Evolutionary conservation across 2,888 invertebrate species (phyloP).

Genomic region (Parnassius mnemosyne): DNA sequence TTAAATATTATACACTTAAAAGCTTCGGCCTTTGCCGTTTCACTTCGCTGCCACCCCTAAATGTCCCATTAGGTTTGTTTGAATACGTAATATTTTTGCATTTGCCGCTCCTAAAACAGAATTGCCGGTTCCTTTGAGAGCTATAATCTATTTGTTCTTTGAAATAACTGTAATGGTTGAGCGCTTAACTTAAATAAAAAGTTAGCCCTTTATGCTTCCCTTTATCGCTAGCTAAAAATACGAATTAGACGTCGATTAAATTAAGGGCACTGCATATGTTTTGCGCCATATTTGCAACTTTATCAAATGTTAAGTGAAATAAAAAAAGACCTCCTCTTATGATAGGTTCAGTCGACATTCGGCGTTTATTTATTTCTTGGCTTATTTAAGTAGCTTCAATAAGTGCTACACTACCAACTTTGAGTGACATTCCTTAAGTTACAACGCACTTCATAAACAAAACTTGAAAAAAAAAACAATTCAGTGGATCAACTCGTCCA

Average conservation of each 20-base stretch:
- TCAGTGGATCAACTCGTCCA: constrained; percentile 38
- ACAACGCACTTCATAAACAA: constrained; percentile 30
- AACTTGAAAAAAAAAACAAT: constrained; percentile 33
- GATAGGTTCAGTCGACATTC: no score
- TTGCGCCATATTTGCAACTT: constrained; percentile 13
- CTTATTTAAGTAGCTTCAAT: no score
- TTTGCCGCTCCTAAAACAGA: constrained; percentile 77
- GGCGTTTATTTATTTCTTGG: no score
- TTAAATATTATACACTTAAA: constrained; percentile 82
- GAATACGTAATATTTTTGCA: constrained; percentile 81
- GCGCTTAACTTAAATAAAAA: constrained; percentile 69
- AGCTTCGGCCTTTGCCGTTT: constrained; percentile 81
- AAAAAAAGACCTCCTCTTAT: no score
- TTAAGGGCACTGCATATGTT: background rate
- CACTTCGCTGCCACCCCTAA: constrained; percentile 80
- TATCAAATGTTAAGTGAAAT: constrained; percentile 6
- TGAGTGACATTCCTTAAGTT: constrained; percentile 31
- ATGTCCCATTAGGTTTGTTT: constrained; percentile 81
- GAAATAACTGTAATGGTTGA: constrained; percentile 76
- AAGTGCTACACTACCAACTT: background rate
- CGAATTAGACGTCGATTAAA: constrained; percentile 17
- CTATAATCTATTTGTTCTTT: constrained; percentile 80
- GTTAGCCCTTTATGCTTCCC: constrained; percentile 57
- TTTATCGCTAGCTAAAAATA: constrained; percentile 30
- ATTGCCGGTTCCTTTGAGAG: constrained; percentile 79